Evolutionary conservation across 2,797 vertebrate species (phyloP).

Genomic region (Urocyon cinereoargenteus): DNA sequence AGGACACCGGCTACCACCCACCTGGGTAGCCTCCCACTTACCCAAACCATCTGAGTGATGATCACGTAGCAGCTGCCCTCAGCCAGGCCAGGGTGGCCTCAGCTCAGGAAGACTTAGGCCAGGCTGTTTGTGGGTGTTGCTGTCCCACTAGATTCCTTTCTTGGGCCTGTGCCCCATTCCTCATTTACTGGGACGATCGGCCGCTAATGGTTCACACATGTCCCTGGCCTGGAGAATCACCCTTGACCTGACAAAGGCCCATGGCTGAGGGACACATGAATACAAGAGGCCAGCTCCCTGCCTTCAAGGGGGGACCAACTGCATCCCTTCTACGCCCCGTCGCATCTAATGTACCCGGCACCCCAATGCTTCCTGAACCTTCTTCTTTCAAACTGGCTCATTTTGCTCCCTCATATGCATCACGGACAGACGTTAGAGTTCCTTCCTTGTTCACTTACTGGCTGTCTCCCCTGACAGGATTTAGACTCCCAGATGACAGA

Average conservation of each 20-base stretch:
- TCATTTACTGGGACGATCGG: too few species aligned
- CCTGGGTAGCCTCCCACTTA: background rate
- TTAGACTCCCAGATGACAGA: background rate
- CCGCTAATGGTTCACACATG: background rate
- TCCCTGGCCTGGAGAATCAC: background rate
- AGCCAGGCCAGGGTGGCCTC: too few species aligned
- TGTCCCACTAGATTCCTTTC: background rate
- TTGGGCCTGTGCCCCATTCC: background rate
- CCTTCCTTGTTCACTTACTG: background rate
- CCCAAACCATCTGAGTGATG: background rate
- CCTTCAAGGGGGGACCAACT: background rate
- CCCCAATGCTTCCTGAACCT: background rate
- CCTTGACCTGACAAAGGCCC: background rate
- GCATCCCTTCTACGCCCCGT: background rate
- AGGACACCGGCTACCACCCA: rapidly evolving
- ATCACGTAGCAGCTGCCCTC: background rate
- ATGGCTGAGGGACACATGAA: rapidly evolving
- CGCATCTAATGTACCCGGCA: rapidly evolving
- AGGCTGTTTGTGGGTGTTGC: background rate
- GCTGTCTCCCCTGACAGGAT: background rate
- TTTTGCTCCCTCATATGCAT: background rate
- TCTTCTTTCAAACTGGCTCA: background rate
- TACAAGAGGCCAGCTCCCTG: background rate
- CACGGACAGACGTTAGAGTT: background rate
- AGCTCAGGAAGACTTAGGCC: background rate